These are phyloP conservation scores for Lithophane leautieri DNA, from an alignment of 2,888 invertebrate genomes.

Conservation along the genomic window DNA sequence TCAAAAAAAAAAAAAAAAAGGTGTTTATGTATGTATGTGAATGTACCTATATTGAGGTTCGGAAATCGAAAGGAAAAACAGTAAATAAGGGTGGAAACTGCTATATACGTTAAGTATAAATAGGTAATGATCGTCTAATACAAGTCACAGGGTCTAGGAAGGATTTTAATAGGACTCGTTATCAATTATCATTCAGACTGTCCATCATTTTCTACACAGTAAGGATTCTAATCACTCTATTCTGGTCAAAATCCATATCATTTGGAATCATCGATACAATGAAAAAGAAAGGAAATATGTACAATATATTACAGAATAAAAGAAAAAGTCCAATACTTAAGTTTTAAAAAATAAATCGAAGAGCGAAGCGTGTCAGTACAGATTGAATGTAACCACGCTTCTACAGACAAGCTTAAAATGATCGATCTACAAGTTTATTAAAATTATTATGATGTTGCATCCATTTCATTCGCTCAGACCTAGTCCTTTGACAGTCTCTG, in stretches of 20 bases:
- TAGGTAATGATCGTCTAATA: too few species aligned
- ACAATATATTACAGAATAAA: too few species aligned
- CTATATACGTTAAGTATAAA: too few species aligned
- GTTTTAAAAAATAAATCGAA: too few species aligned
- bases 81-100: too few species aligned
- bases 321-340: too few species aligned
- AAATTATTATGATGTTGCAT: slow-evolving; percentile 13
- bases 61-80: background rate
- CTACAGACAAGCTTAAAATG: background rate
- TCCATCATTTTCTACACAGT: background rate
- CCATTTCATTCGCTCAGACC: slow-evolving; percentile 16
- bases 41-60: background rate
- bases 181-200: background rate
- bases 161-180: background rate
- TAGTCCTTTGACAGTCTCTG: slow-evolving; percentile 26
- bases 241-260: background rate
- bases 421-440: slow-evolving; percentile 6
- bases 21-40: too few species aligned
- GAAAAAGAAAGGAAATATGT: too few species aligned
- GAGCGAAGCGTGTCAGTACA: background rate
- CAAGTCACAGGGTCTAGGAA: too few species aligned
- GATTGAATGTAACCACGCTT: background rate
- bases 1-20: too few species aligned
- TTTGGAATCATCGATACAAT: too few species aligned
- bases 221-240: background rate